These are phyloP conservation scores for Glossophaga mutica DNA, from an alignment of 2,797 vertebrate species.

Conservation along the genomic window DNA sequence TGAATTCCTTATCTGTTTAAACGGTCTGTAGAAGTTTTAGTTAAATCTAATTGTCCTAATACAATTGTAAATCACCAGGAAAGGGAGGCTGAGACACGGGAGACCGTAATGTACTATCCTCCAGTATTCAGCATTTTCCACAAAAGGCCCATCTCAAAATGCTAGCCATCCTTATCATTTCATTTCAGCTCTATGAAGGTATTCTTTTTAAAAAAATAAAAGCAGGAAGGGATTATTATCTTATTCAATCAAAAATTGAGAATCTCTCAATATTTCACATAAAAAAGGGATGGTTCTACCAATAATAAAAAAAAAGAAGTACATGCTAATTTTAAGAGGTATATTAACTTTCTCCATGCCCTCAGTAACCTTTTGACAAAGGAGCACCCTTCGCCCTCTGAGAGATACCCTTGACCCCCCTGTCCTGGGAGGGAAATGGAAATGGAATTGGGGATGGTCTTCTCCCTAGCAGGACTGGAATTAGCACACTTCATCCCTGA, in stretches of 20 bases:
- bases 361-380: neutral
- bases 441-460: neutral
- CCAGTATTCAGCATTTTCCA: neutral
- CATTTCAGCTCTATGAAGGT: neutral
- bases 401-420: neutral
- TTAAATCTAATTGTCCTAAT: slow-evolving; percentile 22
- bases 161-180: neutral
- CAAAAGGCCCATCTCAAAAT: neutral
- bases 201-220: neutral
- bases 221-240: neutral
- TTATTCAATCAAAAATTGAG: neutral
- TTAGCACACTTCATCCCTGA: neutral
- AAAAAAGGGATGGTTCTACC: neutral
- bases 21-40: slow-evolving; percentile 23
- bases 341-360: neutral
- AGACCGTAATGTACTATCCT: neutral
- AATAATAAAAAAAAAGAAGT: neutral
- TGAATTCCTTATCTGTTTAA: slow-evolving; percentile 46
- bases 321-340: neutral
- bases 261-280: neutral
- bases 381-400: neutral
- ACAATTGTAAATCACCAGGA: neutral
- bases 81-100: neutral
- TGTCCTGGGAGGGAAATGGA: neutral
- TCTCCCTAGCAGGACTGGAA: neutral